Evolutionary conservation across 2,113 vertebrate species (phyloP).

Genomic region (Indicator maculatus): DNA sequence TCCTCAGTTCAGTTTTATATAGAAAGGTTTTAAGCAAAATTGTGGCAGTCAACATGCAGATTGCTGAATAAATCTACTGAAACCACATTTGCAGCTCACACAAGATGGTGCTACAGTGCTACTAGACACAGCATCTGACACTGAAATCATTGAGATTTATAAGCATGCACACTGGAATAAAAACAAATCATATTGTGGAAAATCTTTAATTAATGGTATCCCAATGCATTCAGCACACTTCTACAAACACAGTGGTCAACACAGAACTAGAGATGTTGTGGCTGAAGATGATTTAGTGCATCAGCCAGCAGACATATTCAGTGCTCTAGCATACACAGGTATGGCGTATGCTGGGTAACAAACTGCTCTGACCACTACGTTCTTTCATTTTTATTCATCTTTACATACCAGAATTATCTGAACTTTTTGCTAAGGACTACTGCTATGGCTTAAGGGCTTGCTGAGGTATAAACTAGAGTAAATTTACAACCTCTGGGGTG

Average conservation of each 20-base stretch:
- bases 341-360: neutral
- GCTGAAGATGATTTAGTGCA: neutral
- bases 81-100: conserved; percentile 48
- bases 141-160: neutral
- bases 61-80: neutral
- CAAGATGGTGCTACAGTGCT: conserved; percentile 71
- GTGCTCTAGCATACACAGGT: neutral
- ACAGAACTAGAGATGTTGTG: neutral
- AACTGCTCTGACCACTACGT: neutral
- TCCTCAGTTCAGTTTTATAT: neutral
- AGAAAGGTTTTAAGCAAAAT: neutral
- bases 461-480: neutral
- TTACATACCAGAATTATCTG: neutral
- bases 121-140: neutral
- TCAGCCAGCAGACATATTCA: neutral
- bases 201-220: neutral
- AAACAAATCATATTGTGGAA: neutral
- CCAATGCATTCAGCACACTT: neutral
- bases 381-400: neutral
- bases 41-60: neutral
- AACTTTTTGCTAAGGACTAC: neutral
- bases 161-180: neutral
- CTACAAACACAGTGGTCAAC: neutral
- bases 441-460: neutral
- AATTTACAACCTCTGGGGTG: neutral